A percentile compares a stretch with the other conserved stretches of the same genome.
Conservation (phyloP, 2,888 invertebrate genomes). For the Synanthedon vespiformis region DNA sequence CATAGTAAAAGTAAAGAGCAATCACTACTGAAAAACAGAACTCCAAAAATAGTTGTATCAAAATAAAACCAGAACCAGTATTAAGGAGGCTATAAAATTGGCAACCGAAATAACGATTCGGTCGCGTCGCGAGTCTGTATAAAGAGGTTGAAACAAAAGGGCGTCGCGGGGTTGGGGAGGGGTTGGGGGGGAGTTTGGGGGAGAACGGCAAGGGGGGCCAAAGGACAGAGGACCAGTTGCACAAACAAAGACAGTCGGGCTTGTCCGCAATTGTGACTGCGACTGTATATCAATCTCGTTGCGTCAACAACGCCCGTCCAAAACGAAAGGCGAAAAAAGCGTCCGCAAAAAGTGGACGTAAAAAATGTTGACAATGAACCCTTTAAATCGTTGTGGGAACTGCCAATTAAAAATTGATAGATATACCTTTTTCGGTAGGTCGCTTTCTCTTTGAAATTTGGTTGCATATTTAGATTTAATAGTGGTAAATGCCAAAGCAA, state of each 20-base stretch:
- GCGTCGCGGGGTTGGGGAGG: conserved; percentile 25
- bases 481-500: no score
- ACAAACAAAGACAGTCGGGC: conserved; percentile 64
- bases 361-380: conserved; percentile 60
- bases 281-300: conserved; percentile 65
- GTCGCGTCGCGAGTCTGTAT: conserved; percentile 50
- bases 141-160: conserved; percentile 57
- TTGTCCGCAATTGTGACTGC: conserved; percentile 60
- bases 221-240: conserved; percentile 44
- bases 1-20: no score
- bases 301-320: conserved; percentile 61
- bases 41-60: neutral
- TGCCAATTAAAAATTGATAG: conserved; percentile 71
- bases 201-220: conserved; percentile 12
- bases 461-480: neutral
- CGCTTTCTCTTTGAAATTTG: neutral
- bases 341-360: conserved; percentile 43
- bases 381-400: conserved; percentile 64
- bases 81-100: conserved; percentile 33
- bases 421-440: conserved; percentile 28
- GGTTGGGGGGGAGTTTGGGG: conserved; percentile 9
- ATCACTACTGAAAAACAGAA: neutral
- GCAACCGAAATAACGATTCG: conserved; percentile 49
- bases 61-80: conserved; percentile 12
- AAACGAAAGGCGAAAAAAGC: conserved; percentile 61